Evolutionary conservation across 2,113 vertebrate genomes (phyloP).

Genomic region (Morone chrysops): DNA sequence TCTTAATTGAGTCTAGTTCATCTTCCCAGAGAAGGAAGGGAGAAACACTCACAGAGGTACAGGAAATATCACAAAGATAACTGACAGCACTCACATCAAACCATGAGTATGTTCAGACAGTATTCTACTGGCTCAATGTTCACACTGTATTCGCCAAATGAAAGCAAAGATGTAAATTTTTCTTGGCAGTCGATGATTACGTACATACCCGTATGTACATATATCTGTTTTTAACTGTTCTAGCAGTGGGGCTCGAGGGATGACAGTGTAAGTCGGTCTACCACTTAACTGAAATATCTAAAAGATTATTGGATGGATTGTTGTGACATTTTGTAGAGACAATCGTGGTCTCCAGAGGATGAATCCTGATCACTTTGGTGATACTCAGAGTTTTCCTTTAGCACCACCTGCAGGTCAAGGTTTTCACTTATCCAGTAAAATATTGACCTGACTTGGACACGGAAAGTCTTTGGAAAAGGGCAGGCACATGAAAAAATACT

Average conservation of each 20-base stretch:
- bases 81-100: background rate
- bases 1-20: constrained; percentile 80
- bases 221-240: background rate
- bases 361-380: background rate
- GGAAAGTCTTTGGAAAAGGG: too few relatives aligned
- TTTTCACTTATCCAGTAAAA: background rate
- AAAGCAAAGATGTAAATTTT: background rate
- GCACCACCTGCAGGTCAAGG: background rate
- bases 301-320: background rate
- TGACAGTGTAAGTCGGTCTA: background rate
- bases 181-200: background rate
- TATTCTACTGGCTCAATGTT: background rate
- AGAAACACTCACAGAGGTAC: constrained; percentile 10
- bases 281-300: background rate
- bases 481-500: too few relatives aligned
- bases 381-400: background rate
- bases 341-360: background rate
- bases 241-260: background rate
- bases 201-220: background rate
- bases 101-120: background rate
- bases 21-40: constrained; percentile 23
- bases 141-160: background rate
- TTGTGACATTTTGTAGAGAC: too few relatives aligned
- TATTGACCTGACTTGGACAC: background rate
- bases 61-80: background rate